Base-by-base conservation (phyloP, 2,888 invertebrate species). In the Unio pictorum region DNA sequence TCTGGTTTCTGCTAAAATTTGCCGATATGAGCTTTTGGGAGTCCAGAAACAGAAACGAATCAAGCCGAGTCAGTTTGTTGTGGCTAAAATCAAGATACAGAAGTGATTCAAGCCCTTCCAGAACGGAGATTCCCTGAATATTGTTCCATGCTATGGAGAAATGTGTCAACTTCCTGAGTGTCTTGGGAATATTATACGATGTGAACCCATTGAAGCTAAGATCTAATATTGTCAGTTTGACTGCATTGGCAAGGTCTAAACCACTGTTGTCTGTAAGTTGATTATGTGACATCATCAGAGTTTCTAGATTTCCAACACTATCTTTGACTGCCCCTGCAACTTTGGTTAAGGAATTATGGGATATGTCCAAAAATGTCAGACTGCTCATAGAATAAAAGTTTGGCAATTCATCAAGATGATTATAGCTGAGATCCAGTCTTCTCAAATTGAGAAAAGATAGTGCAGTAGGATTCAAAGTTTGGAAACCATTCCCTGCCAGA, bases 1-100 rank as follows among this genome's bases (percentile, higher is more conserved):
- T 86, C 26, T 72, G 73, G 74, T 89, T 89, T 34, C 70, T 58
- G 67, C 86, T 85, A 74, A 88, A 84, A 66, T 85, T 83, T 3
- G 81, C 86, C 11, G 64, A 23, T 17, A 74, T 60, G n/a, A 89
- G 72, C 55, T 79, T 76, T 23, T 72, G 73, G 2, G 83, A 78
- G 55, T 82, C 79, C 1, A 81, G 71, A 66, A 86, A 84, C 61
- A 88, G 67, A 61, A 82, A 83, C 11, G 75, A 45, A n/a, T 72
- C 68, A 15, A 87, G 66, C 15, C 68, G 56, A 3, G 72, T 75
- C 28, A 89, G 66, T 56, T 81, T 74, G 74, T 89, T 87, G 20
- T 74, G 45, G 61, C 73, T 71, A 18, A 77, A 61, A 60, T 77
- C 71, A 65, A 81, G 68, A 0, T 66, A 45, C 4, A 64, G 56